A percentile compares a stretch with the other conserved stretches of the same genome.
Evolutionary conservation across 2,888 invertebrate genomes (phyloP).

Genomic region (Lepidochitona cinerea): DNA sequence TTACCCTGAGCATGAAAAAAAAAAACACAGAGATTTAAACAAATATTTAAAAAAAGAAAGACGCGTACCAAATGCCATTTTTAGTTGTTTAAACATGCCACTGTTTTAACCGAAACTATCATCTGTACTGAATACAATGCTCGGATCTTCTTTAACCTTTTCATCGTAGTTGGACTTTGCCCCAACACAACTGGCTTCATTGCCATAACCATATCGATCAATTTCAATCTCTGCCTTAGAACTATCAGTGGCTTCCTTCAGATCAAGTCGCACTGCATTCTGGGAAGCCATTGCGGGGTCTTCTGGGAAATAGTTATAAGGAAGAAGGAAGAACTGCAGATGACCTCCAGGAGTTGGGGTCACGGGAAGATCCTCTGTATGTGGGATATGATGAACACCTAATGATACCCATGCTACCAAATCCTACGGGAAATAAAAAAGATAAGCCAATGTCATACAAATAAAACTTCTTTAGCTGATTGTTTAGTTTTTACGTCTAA

Average conservation of each 20-base stretch:
- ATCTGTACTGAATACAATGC: not conserved
- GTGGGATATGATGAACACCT: conserved; percentile 50
- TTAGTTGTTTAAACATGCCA: no score
- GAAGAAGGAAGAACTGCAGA: conserved; percentile 40
- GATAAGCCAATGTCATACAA: not conserved
- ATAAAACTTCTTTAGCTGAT: no score
- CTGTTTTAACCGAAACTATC: not conserved
- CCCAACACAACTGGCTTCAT: not conserved
- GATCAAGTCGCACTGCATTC: conserved; percentile 30
- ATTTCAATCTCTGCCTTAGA: not conserved
- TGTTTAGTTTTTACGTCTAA: no score
- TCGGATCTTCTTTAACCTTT: not conserved
- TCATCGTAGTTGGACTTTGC: not conserved
- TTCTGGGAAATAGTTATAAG: conserved; percentile 50
- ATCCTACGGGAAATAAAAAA: conserved; percentile 33
- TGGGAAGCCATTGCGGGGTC: conserved; percentile 36
- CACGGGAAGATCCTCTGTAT: conserved; percentile 49
- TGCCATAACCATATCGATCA: not conserved
- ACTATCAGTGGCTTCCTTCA: not conserved
- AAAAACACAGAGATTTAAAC: no score
- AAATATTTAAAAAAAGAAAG: no score
- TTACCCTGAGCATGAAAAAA: no score
- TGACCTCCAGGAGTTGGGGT: conserved; percentile 41
- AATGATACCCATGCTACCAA: conserved; percentile 52
- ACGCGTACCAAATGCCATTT: no score